Percentiles rank a stretch among this genome's conserved stretches.
These are phyloP conservation scores for Columba guinea DNA, from an alignment of 2,797 vertebrate genomes.

Conservation along the genomic window DNA sequence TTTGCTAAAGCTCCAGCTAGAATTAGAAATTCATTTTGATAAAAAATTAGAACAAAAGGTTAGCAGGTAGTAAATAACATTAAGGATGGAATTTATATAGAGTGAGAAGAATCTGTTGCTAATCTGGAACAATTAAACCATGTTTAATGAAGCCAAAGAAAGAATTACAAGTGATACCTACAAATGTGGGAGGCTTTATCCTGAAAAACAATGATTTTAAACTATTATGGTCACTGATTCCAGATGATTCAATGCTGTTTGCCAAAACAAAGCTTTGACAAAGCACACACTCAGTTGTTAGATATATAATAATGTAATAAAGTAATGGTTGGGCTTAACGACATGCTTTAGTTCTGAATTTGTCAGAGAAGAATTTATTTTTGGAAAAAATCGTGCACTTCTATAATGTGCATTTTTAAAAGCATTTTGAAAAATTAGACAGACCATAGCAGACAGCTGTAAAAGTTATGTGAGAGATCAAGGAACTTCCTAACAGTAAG, in stretches of 20 bases:
- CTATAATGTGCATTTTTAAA: not conserved
- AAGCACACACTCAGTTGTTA: not conserved
- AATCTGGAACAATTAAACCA: not conserved
- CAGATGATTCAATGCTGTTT: not conserved
- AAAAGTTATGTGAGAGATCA: not conserved
- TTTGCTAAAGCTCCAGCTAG: not conserved
- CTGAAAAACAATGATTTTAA: not conserved
- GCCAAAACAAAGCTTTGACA: not conserved
- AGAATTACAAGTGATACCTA: not conserved
- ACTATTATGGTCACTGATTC: not conserved
- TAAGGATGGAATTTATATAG: not conserved
- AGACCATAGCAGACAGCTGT: not conserved
- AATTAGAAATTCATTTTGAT: not conserved
- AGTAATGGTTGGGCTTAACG: not conserved
- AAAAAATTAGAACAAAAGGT: not conserved
- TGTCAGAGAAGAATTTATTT: not conserved
- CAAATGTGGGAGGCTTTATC: not conserved
- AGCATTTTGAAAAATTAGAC: not conserved
- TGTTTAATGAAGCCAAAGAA: not conserved
- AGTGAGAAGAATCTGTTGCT: not conserved
- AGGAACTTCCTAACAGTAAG: not conserved
- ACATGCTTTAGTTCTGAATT: not conserved
- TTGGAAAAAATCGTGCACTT: not conserved
- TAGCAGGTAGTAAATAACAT: not conserved
- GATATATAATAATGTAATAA: not conserved